Percentiles rank a stretch among this genome's conserved stretches.
Evolutionary conservation across 2,113 vertebrate genomes (phyloP).

Genomic region (Tachuris rubrigastra): DNA sequence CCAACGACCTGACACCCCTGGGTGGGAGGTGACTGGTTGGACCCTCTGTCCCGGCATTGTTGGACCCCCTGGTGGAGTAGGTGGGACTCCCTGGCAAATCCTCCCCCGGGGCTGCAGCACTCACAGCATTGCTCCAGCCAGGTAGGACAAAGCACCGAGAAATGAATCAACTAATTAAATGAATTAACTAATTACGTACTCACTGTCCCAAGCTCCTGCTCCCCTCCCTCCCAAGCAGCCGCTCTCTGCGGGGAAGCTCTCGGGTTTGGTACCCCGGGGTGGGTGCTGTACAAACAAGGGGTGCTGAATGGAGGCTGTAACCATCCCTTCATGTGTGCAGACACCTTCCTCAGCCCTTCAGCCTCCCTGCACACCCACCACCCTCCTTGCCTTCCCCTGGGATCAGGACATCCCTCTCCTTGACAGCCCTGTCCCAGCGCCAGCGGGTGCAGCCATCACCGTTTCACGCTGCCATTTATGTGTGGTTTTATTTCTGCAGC

Average conservation of each 20-base stretch:
- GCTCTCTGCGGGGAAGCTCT: neutral
- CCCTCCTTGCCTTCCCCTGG: neutral
- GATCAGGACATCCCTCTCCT: neutral
- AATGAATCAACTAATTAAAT: neutral
- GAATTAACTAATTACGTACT: no score
- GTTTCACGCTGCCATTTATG: neutral
- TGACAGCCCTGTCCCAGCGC: neutral
- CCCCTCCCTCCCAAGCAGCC: neutral
- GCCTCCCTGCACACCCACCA: neutral
- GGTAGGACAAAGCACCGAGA: neutral
- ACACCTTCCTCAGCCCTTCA: no score
- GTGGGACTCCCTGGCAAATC: neutral
- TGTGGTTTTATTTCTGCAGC: slow-evolving; percentile 37
- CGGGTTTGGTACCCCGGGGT: accelerated
- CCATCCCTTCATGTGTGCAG: accelerated
- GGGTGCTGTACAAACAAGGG: accelerated
- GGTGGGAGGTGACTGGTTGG: neutral
- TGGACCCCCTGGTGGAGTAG: accelerated
- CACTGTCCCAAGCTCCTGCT: neutral
- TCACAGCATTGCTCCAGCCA: neutral
- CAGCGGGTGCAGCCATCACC: neutral
- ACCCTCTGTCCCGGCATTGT: neutral
- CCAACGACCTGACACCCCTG: accelerated
- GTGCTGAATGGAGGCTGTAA: neutral
- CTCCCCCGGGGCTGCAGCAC: neutral